Percentiles rank a stretch among this genome's conserved stretches.
Conservation (phyloP, 2,113 vertebrate species). For the Cebidichthys violaceus region DNA sequence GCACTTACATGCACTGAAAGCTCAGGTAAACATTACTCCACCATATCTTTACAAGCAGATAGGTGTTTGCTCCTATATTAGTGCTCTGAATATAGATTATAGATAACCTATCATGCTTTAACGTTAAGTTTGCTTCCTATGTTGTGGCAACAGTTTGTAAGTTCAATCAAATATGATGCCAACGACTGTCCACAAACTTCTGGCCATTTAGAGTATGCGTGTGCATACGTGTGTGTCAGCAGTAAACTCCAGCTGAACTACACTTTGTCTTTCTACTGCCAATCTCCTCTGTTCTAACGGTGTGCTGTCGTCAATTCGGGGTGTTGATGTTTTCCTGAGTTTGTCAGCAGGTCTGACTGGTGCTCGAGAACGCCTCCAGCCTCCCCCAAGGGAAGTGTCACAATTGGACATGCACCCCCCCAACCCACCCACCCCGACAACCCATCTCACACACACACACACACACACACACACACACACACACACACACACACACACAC, state of each 20-base stretch:
- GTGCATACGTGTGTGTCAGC: constrained; percentile 34
- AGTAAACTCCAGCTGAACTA: constrained; percentile 76
- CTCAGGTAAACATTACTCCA: background rate
- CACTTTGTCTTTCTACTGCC: constrained; percentile 64
- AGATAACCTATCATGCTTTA: background rate
- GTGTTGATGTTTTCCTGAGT: constrained; percentile 67
- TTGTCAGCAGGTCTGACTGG: constrained; percentile 75
- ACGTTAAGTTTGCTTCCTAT: background rate
- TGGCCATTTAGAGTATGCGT: background rate
- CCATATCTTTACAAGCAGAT: background rate
- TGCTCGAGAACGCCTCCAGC: constrained; percentile 48
- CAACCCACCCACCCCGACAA: background rate
- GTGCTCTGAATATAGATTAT: background rate
- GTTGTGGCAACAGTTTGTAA: background rate
- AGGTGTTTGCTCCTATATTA: background rate
- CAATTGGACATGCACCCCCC: constrained; percentile 51
- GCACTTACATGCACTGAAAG: no score
- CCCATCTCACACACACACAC: constrained; percentile 10
- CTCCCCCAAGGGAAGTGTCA: constrained; percentile 61
- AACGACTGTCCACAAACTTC: constrained; percentile 4
- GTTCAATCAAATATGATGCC: background rate
- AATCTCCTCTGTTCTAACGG: constrained; percentile 53
- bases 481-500: constrained; percentile 11
- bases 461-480: background rate
- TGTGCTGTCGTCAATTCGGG: constrained; percentile 39